These are phyloP conservation scores for Sinocyclocheilus anshuiensis DNA, from an alignment of 2,113 vertebrate genomes.

Conservation along the genomic window DNA sequence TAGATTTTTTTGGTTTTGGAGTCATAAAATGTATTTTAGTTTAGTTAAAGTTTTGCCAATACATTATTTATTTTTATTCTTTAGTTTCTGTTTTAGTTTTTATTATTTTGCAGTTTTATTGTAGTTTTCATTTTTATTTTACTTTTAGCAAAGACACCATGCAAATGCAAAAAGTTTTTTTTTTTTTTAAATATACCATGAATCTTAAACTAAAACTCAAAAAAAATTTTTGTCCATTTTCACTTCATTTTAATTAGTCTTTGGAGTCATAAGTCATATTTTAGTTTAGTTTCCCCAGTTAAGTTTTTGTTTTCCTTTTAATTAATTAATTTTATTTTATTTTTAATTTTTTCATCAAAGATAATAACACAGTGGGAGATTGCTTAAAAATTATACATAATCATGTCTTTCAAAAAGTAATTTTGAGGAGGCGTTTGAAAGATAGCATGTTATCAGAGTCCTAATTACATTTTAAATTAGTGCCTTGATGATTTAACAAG, in stretches of 20 bases:
- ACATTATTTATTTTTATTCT: no score
- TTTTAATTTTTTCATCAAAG: neutral
- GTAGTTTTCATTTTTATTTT: no score
- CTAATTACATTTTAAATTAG: conserved; percentile 70
- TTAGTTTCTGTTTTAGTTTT: no score
- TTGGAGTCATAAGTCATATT: neutral
- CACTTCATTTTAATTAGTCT: neutral
- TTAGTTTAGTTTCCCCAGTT: neutral
- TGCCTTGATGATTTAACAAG: conserved; percentile 74
- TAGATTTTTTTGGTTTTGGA: no score
- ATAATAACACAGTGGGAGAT: neutral
- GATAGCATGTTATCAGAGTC: conserved; percentile 50
- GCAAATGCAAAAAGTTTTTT: neutral
- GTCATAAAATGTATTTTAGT: no score
- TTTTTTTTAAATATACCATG: neutral
- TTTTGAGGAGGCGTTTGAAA: conserved; percentile 16
- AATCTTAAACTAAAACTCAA: neutral
- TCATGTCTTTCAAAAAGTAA: neutral
- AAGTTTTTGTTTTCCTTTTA: neutral
- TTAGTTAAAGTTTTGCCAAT: no score
- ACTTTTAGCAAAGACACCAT: neutral
- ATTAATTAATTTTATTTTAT: neutral
- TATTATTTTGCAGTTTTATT: no score
- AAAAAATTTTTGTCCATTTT: neutral
- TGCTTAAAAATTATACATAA: neutral